Evolutionary conservation across 2,113 vertebrate species (phyloP).

Genomic region (Campylorhamphus procurvoides): DNA sequence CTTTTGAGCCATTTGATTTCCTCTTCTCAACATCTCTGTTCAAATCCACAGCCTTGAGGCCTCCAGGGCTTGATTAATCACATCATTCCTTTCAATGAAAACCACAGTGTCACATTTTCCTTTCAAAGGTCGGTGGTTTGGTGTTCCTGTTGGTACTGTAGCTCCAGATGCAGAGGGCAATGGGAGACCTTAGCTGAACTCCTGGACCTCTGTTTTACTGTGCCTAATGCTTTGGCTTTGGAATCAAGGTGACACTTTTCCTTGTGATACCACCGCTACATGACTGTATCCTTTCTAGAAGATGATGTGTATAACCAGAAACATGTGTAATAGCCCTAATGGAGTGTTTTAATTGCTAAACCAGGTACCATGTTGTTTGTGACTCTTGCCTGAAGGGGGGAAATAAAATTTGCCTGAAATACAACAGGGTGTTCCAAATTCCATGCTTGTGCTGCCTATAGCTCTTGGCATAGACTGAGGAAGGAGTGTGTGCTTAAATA

Average conservation of each 20-base stretch:
- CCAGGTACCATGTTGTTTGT: not conserved
- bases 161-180: not conserved
- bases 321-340: not conserved
- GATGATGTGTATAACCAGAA: not conserved
- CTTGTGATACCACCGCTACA: not conserved
- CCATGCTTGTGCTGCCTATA: not conserved
- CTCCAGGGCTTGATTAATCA: not conserved
- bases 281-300: not conserved
- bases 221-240: not conserved
- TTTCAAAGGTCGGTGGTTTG: not conserved
- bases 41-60: not conserved
- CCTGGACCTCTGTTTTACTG: not conserved
- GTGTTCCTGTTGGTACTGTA: not conserved
- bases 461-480: not conserved
- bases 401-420: not conserved
- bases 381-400: not conserved
- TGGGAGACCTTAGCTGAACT: not conserved
- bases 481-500: not conserved
- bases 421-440: not conserved
- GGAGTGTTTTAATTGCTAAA: not conserved
- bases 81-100: not conserved
- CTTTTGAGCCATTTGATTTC: not conserved
- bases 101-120: not conserved
- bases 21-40: not conserved
- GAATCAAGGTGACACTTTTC: not conserved